Conservation (phyloP, 2,888 invertebrate genomes). For the Epistrophe eligans region DNA sequence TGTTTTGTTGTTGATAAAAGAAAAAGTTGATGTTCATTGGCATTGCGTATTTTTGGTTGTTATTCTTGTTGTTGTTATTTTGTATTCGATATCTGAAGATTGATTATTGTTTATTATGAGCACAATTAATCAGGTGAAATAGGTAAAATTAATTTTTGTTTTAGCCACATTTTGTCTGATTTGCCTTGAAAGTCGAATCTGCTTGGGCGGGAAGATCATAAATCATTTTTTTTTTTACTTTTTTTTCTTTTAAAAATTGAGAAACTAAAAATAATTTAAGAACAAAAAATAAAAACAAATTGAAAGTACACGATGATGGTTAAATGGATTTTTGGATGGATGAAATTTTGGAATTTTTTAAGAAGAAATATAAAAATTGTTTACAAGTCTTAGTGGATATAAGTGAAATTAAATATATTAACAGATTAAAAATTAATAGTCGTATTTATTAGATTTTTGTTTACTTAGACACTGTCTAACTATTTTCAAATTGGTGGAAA, state of each 20-base stretch:
- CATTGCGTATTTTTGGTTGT: slow-evolving; percentile 20
- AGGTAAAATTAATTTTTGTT: slow-evolving; percentile 61
- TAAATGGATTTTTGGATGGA: background rate
- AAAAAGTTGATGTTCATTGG: slow-evolving; percentile 70
- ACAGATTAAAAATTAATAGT: no score
- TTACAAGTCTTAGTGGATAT: no score
- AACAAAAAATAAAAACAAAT: background rate
- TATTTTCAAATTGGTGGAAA: no score
- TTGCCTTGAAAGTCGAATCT: slow-evolving; percentile 20
- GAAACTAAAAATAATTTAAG: slow-evolving; percentile 19
- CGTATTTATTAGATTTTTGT: no score
- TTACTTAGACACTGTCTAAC: no score
- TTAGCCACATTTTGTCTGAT: background rate
- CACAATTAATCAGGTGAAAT: slow-evolving; percentile 74
- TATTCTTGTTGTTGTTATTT: background rate
- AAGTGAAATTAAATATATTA: no score
- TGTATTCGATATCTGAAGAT: slow-evolving; percentile 67
- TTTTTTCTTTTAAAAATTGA: slow-evolving; percentile 9
- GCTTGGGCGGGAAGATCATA: slow-evolving; percentile 34
- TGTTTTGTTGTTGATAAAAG: slow-evolving; percentile 42
- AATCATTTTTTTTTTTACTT: slow-evolving; percentile 43
- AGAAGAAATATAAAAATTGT: background rate
- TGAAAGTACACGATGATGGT: slow-evolving; percentile 9
- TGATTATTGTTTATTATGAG: slow-evolving; percentile 74
- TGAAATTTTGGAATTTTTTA: background rate